A percentile compares a stretch with the other conserved stretches of the same genome.
Conservation (phyloP, 2,113 vertebrate species). For the Motacilla alba region DNA sequence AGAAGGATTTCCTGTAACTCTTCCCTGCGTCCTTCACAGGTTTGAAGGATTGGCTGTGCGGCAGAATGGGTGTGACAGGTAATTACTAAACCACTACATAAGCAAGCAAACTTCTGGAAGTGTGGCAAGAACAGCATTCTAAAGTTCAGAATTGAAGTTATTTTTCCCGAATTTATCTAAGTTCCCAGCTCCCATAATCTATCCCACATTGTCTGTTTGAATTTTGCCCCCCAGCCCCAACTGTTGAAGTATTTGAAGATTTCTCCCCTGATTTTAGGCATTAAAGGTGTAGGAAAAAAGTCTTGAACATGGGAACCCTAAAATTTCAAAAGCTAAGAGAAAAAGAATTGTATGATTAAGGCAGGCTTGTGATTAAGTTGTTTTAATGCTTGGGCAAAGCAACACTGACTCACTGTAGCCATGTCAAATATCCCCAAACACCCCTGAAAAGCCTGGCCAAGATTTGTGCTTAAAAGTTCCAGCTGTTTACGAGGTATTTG, state of each 20-base stretch:
- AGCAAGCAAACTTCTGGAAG: background rate
- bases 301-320: background rate
- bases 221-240: background rate
- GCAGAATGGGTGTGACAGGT: background rate
- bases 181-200: background rate
- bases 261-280: background rate
- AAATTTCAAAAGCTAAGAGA: background rate
- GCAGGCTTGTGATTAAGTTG: background rate
- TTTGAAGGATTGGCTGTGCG: background rate
- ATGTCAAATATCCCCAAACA: conserved; percentile 8
- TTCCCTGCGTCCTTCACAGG: background rate
- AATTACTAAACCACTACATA: background rate
- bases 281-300: background rate
- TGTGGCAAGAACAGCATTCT: background rate
- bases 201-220: background rate
- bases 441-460: conserved; percentile 2
- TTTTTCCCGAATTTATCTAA: background rate
- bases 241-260: background rate
- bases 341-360: background rate
- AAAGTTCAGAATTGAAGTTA: background rate
- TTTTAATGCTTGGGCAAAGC: conserved; percentile 22
- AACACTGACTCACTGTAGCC: conserved; percentile 42
- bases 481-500: conserved; percentile 34
- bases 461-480: conserved; percentile 2
- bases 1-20: background rate